Percentiles rank a stretch among this genome's conserved stretches.
Evolutionary conservation across 2,888 invertebrate genomes (phyloP).

Genomic region (Teinopalpus imperialis): DNA sequence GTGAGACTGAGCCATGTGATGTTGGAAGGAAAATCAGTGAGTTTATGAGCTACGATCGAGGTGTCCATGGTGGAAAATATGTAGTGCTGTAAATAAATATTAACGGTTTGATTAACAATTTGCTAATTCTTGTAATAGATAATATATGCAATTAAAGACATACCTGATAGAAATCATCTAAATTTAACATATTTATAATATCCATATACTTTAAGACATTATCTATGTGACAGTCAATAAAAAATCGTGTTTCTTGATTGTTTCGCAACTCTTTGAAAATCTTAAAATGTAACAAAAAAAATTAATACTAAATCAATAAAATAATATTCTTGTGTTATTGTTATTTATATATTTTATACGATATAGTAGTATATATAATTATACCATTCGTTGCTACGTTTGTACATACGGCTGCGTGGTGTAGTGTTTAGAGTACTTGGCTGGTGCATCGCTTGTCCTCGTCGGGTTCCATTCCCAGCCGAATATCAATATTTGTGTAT

Average conservation of each 20-base stretch:
- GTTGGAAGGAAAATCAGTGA: slow-evolving; percentile 52
- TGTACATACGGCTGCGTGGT: too few species aligned
- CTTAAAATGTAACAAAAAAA: slow-evolving; percentile 41
- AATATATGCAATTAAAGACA: neutral
- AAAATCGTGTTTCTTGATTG: slow-evolving; percentile 54
- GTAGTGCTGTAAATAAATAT: slow-evolving; percentile 54
- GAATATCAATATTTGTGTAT: too few species aligned
- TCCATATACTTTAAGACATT: slow-evolving; percentile 56
- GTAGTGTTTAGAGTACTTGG: too few species aligned
- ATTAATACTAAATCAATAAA: too few species aligned
- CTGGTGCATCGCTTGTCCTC: too few species aligned
- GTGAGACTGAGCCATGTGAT: slow-evolving; percentile 69
- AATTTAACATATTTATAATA: slow-evolving; percentile 50
- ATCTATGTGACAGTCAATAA: slow-evolving; percentile 64
- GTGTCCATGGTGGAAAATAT: slow-evolving; percentile 62
- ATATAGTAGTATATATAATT: too few species aligned
- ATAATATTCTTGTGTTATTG: too few species aligned
- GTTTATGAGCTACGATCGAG: slow-evolving; percentile 49
- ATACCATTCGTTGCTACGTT: too few species aligned
- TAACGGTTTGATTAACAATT: neutral
- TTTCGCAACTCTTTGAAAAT: slow-evolving; percentile 59
- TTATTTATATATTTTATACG: too few species aligned
- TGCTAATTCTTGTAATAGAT: neutral
- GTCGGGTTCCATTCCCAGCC: too few species aligned
- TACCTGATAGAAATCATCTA: slow-evolving; percentile 69